Conservation (phyloP, 2,113 vertebrate species). For the Apaloderma vittatum region DNA sequence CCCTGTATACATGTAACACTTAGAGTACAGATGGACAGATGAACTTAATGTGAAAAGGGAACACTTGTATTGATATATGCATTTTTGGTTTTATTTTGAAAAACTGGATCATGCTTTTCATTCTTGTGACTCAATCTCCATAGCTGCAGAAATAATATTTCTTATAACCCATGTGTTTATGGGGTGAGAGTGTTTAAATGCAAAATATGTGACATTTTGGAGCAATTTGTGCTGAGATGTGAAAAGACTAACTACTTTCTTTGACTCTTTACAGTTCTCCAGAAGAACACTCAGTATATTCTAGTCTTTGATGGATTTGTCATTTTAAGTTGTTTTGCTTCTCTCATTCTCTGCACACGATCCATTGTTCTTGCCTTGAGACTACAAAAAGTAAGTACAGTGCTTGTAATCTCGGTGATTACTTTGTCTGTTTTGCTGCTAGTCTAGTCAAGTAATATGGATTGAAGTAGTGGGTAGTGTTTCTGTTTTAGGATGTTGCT, state of each 20-base stretch:
- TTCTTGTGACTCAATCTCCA: not conserved
- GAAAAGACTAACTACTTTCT: not conserved
- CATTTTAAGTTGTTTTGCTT: slow-evolving; percentile 89
- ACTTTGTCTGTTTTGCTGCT: not conserved
- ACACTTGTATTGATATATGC: not conserved
- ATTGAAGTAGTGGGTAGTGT: not conserved
- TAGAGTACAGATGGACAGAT: not conserved
- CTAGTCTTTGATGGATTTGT: slow-evolving; percentile 92
- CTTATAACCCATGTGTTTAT: not conserved
- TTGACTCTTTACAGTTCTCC: slow-evolving; percentile 79
- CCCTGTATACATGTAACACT: not conserved
- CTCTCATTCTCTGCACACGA: slow-evolving; percentile 89
- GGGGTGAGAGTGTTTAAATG: not conserved
- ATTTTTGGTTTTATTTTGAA: not conserved
- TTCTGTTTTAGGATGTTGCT: not conserved
- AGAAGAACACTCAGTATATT: slow-evolving; percentile 90
- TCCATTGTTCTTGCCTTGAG: slow-evolving; percentile 90
- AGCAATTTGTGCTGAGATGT: not conserved
- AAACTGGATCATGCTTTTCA: not conserved
- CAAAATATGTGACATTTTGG: not conserved
- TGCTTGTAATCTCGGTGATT: not conserved
- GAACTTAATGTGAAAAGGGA: not conserved
- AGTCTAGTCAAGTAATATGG: not conserved
- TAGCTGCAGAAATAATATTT: not conserved
- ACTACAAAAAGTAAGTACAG: slow-evolving; percentile 87